phyloP scores from a whole-genome alignment of 2,888 invertebrate species.

The Stomorhina lunata region DNA sequence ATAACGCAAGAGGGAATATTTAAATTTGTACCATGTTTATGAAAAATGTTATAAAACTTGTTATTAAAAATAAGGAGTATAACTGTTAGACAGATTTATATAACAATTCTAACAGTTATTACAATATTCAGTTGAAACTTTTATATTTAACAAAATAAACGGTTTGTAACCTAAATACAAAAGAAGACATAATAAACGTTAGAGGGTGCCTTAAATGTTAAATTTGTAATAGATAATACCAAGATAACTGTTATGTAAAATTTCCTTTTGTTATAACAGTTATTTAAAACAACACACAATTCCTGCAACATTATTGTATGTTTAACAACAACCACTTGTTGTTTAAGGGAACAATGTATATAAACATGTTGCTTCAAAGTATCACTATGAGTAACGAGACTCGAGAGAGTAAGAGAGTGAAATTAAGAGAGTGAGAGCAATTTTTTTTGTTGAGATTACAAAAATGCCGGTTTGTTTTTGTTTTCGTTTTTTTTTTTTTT shows the following conservation, averaged over 20 bases:
- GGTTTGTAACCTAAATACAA: too few relatives aligned
- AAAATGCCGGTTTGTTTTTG: slow-evolving; percentile 23
- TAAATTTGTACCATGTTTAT: too few relatives aligned
- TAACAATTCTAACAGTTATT: too few relatives aligned
- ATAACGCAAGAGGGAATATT: too few relatives aligned
- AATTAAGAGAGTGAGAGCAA: too few relatives aligned
- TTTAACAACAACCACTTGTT: slow-evolving; percentile 49
- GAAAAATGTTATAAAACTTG: too few relatives aligned
- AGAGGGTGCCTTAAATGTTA: background rate
- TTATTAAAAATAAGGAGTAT: too few relatives aligned
- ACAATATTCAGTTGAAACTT: too few relatives aligned
- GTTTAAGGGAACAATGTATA: background rate
- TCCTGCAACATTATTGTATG: slow-evolving; percentile 4
- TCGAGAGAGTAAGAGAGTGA: slow-evolving; percentile 44
- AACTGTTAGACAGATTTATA: too few relatives aligned
- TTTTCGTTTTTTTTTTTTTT: background rate
- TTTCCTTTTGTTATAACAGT: background rate
- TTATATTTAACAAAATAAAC: too few relatives aligned
- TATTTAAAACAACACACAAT: background rate
- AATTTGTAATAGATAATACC: slow-evolving; percentile 7
- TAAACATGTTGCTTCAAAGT: slow-evolving; percentile 21
- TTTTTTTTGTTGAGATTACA: background rate
- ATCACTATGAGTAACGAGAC: slow-evolving; percentile 34
- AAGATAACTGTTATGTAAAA: slow-evolving; percentile 19
- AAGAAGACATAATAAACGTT: background rate